phyloP scores from a whole-genome alignment of 2,888 invertebrate species.

The Cordilura impudica region DNA sequence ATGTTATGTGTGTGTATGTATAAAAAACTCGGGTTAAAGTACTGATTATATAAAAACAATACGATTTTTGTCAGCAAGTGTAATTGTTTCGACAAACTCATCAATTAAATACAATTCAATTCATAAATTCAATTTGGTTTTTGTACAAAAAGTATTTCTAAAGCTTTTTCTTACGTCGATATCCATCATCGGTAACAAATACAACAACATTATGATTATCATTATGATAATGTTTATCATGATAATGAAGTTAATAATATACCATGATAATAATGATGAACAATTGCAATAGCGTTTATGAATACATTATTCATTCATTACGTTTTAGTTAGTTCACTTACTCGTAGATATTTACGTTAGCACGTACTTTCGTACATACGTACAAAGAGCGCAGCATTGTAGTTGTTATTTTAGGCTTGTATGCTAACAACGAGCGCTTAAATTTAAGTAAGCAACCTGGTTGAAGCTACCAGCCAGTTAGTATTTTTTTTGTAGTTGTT shows the following conservation, averaged over 20 bases:
- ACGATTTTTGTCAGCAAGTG: not conserved
- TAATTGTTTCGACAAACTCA: not conserved
- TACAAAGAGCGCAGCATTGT: not conserved
- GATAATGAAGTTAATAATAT: not conserved
- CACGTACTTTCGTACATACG: not conserved
- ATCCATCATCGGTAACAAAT: not conserved
- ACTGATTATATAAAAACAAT: too few relatives aligned
- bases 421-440: not conserved
- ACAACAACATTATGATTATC: not conserved
- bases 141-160: not conserved
- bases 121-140: slow-evolving; percentile 48
- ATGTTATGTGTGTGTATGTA: too few relatives aligned
- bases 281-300: slow-evolving; percentile 7
- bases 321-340: not conserved
- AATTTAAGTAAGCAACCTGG: not conserved
- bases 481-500: slow-evolving; percentile 1
- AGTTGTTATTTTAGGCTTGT: slow-evolving; percentile 21
- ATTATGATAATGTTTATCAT: not conserved
- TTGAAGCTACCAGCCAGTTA: slow-evolving; percentile 32
- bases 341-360: not conserved
- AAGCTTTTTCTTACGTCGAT: not conserved
- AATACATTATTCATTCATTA: not conserved
- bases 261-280: slow-evolving; percentile 43
- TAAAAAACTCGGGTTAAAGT: too few relatives aligned
- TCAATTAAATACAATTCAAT: slow-evolving; percentile 45